Percentiles rank a stretch among this genome's conserved stretches.
Conservation (phyloP, 92 coral and sea anemone species). For the Micromussa lordhowensis region DNA sequence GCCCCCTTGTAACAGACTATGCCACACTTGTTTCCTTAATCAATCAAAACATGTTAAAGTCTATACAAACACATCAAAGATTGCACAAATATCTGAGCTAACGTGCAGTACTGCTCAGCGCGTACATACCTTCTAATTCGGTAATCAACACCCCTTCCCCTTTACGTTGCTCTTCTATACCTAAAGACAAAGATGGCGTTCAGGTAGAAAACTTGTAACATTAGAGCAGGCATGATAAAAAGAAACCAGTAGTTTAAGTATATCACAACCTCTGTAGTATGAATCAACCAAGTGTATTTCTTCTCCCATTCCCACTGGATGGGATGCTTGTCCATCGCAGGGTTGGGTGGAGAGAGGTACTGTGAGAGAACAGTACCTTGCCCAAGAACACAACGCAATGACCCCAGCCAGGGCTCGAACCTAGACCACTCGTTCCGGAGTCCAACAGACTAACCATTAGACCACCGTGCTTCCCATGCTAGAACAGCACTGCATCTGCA, state of each 20-base stretch:
- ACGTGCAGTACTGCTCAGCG: neutral
- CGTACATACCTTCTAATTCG: slow-evolving; percentile 66
- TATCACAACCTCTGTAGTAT: no score
- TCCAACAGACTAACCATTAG: neutral
- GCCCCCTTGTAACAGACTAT: no score
- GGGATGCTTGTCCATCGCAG: no score
- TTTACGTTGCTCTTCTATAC: slow-evolving; percentile 16
- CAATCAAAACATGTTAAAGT: neutral
- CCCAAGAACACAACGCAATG: no score
- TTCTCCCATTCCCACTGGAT: no score
- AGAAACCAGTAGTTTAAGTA: neutral
- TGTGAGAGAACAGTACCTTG: neutral
- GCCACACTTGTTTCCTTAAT: neutral
- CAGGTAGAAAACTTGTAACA: neutral
- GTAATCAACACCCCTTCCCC: slow-evolving; percentile 77
- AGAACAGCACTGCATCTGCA: no score
- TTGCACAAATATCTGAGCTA: neutral
- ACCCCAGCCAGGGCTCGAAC: no score
- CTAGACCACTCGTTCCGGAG: no score
- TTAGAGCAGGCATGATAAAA: neutral
- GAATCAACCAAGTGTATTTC: no score
- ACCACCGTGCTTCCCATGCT: neutral
- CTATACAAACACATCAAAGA: neutral
- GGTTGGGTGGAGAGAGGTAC: neutral
- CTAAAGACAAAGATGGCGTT: neutral